Evolutionary conservation across 2,113 vertebrate species (phyloP).

Genomic region (Phalacrocorax brasilianus): DNA sequence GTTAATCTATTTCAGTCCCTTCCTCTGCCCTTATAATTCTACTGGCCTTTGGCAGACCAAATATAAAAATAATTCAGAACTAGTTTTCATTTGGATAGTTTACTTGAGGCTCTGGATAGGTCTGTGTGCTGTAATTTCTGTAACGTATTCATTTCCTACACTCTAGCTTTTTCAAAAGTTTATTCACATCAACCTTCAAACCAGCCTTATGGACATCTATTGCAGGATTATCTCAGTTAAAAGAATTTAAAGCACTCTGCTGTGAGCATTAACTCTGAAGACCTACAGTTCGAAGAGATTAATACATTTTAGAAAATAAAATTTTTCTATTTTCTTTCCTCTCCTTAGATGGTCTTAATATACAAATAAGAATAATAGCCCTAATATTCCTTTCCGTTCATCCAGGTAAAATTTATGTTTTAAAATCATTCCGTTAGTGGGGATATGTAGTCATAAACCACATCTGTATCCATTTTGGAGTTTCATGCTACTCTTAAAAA

Average conservation of each 20-base stretch:
- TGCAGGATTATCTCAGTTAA: background rate
- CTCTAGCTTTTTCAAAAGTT: conserved; percentile 4
- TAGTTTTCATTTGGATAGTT: background rate
- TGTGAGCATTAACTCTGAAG: background rate
- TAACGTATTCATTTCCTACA: background rate
- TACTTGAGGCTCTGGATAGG: background rate
- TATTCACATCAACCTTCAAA: background rate
- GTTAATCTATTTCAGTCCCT: background rate
- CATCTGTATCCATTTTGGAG: background rate
- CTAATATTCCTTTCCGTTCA: background rate
- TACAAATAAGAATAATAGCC: background rate
- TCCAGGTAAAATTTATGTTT: background rate
- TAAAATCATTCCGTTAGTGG: background rate
- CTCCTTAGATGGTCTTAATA: background rate
- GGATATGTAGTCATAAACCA: background rate
- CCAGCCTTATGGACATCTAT: background rate
- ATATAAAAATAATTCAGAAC: background rate
- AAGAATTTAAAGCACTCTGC: background rate
- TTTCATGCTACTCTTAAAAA: background rate
- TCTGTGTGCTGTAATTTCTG: background rate
- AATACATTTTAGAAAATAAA: background rate
- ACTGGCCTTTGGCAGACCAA: background rate
- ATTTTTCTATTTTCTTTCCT: background rate
- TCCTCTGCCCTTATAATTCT: background rate
- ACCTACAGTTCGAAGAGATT: background rate